Evolutionary conservation across 1,140 invertebrate genomes (phyloP).

Genomic region (Drosophila pruinosa): DNA sequence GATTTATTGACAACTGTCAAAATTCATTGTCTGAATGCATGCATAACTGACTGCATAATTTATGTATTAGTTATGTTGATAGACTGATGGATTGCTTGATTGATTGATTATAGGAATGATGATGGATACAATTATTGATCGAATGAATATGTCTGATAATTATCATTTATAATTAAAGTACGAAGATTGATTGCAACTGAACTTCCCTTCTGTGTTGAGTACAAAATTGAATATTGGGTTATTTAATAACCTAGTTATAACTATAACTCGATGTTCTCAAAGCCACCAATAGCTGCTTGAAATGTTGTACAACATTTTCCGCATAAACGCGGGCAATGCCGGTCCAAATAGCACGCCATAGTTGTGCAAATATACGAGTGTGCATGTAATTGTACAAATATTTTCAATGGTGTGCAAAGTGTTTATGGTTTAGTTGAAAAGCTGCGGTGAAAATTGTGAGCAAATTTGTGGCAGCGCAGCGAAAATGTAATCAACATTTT

Average conservation of each 20-base stretch:
- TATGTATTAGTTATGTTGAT: neutral
- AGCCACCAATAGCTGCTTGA: neutral
- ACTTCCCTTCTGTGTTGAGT: too few species aligned
- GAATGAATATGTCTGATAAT: too few species aligned
- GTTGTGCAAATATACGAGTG: neutral
- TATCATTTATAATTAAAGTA: too few species aligned
- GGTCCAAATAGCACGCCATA: neutral
- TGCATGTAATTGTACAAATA: constrained; percentile 34
- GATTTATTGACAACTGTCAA: neutral
- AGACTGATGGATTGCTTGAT: neutral
- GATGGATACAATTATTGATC: too few species aligned
- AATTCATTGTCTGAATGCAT: too few species aligned
- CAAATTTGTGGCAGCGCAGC: constrained; percentile 23
- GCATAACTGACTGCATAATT: too few species aligned
- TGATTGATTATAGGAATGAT: neutral
- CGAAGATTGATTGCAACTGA: too few species aligned
- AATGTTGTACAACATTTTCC: neutral
- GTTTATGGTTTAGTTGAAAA: constrained; percentile 40
- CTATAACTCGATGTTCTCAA: too few species aligned
- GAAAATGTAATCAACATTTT: constrained; percentile 40
- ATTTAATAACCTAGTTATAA: too few species aligned
- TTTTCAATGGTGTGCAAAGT: constrained; percentile 44
- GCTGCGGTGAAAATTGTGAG: constrained; percentile 40
- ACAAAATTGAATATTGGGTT: too few species aligned
- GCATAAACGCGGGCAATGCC: neutral